Evolutionary conservation across 2,113 vertebrate genomes (phyloP).

Genomic region (Salvelinus sp.): DNA sequence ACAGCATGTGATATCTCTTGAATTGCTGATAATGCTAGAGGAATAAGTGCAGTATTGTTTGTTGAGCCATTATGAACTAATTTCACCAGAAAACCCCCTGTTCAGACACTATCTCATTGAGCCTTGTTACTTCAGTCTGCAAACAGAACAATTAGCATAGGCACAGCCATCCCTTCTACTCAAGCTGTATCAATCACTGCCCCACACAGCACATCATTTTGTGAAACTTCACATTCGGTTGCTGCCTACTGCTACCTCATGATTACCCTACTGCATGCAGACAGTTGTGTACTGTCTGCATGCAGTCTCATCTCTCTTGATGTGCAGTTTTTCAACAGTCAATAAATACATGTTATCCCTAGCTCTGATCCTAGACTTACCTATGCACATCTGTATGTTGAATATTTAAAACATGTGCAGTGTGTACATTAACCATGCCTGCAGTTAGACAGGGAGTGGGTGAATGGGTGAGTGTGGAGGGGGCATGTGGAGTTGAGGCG

Average conservation of each 20-base stretch:
- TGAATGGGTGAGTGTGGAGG: not conserved
- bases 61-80: slow-evolving; percentile 63
- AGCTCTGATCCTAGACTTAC: not conserved
- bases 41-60: slow-evolving; percentile 61
- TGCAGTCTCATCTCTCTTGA: not conserved
- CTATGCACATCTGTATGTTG: not conserved
- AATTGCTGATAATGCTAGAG: slow-evolving; percentile 60
- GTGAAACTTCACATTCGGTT: not conserved
- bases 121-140: slow-evolving; percentile 35
- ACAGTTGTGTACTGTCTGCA: no score
- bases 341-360: not conserved
- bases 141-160: slow-evolving; percentile 38
- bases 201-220: not conserved
- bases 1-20: slow-evolving; percentile 58
- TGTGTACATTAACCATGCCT: not conserved
- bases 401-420: not conserved
- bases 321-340: not conserved
- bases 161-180: slow-evolving; percentile 1
- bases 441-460: not conserved
- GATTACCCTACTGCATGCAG: not conserved
- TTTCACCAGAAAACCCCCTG: slow-evolving; percentile 48
- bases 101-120: slow-evolving; percentile 32
- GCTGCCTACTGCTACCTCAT: no score
- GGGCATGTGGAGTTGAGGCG: slow-evolving; percentile 37
- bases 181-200: not conserved